phyloP scores from a whole-genome alignment of 2,888 invertebrate genomes.

The Amphiduros pacificus region DNA sequence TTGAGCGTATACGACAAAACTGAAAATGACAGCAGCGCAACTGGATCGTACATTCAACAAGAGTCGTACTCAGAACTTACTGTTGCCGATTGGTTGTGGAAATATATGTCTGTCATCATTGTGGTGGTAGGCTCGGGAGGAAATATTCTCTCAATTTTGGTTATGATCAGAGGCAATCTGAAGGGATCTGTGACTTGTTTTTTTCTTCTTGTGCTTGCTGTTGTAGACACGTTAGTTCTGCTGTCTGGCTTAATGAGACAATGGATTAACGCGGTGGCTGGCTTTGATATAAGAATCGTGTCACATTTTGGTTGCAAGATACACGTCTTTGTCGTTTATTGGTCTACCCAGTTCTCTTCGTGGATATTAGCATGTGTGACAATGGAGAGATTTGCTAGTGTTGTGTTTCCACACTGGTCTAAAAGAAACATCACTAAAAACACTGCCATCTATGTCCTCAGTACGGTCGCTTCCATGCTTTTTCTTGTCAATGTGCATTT shows the following conservation, averaged over 20 bases:
- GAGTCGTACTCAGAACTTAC: too few species aligned
- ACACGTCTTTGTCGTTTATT: not conserved
- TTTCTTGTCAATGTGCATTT: not conserved
- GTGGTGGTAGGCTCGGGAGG: not conserved
- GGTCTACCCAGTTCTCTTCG: not conserved
- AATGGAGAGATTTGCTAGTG: not conserved
- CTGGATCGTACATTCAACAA: too few species aligned
- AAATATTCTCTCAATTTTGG: not conserved
- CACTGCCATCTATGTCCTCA: not conserved
- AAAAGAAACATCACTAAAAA: not conserved
- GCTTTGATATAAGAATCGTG: not conserved
- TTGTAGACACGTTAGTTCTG: not conserved
- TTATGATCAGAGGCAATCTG: not conserved
- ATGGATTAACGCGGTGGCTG: not conserved
- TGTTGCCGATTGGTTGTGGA: too few species aligned
- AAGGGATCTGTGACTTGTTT: not conserved
- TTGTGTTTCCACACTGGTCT: not conserved
- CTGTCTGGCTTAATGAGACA: not conserved
- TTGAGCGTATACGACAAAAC: too few species aligned
- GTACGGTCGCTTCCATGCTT: not conserved
- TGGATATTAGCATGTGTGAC: not conserved
- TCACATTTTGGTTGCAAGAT: not conserved
- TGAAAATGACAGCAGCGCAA: too few species aligned
- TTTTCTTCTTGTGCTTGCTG: not conserved
- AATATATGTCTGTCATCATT: not conserved